These are phyloP conservation scores for Scaptomyza tumidula DNA, from an alignment of 2,888 invertebrate genomes.

Conservation along the genomic window DNA sequence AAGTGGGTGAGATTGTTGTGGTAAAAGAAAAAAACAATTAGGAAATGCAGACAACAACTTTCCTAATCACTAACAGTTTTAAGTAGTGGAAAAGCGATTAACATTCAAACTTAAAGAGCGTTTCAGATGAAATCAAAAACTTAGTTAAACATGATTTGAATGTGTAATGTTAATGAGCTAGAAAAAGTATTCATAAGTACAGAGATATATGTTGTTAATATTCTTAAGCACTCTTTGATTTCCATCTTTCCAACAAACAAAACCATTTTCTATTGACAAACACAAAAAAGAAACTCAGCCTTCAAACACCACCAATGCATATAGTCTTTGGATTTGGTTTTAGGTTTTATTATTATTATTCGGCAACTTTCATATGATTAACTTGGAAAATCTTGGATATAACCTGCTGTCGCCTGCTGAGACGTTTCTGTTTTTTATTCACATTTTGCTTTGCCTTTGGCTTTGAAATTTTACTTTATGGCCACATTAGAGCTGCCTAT, in stretches of 20 bases:
- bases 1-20: background rate
- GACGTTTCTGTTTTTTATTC: conserved; percentile 1
- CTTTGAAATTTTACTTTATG: conserved; percentile 50
- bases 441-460: background rate
- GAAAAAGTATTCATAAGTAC: no score
- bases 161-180: no score
- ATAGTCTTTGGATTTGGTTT: background rate
- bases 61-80: background rate
- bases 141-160: no score
- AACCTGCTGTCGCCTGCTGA: conserved; percentile 24
- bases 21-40: background rate
- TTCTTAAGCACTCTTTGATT: no score
- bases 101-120: no score
- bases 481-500: conserved; percentile 13
- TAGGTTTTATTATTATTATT: background rate
- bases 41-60: background rate
- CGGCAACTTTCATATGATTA: conserved; percentile 41
- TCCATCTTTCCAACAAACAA: no score
- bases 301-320: no score
- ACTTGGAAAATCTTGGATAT: conserved; percentile 39
- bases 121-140: no score
- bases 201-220: no score
- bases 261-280: no score
- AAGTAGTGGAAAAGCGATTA: no score
- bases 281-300: no score